A percentile compares a stretch with the other conserved stretches of the same genome.
These are phyloP conservation scores for Dendrocopos noguchii DNA, from an alignment of 2,113 vertebrate species.

Conservation along the genomic window DNA sequence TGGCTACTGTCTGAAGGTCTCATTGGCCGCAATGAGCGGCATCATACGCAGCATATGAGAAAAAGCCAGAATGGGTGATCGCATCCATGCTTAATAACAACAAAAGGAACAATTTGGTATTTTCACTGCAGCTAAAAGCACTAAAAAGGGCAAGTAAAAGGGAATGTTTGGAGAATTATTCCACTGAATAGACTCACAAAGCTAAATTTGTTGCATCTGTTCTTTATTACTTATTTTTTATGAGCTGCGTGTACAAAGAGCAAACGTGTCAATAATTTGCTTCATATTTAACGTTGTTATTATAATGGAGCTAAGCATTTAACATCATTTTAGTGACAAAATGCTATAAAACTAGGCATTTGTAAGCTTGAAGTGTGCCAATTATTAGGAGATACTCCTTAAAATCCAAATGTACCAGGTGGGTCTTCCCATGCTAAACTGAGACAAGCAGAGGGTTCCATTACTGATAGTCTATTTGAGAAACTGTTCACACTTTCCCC, in stretches of 20 bases:
- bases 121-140: conserved; percentile 45
- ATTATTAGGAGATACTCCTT: conserved; percentile 50
- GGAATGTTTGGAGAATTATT: conserved; percentile 37
- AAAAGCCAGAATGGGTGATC: conserved; percentile 28
- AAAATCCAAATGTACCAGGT: not conserved
- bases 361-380: conserved; percentile 9
- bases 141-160: not conserved
- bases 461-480: not conserved
- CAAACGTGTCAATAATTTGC: conserved; percentile 17
- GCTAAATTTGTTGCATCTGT: conserved; percentile 37
- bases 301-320: conserved; percentile 1
- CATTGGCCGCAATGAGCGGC: conserved; percentile 53
- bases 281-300: conserved; percentile 23
- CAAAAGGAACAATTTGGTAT: conserved; percentile 8
- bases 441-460: not conserved
- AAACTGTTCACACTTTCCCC: not conserved
- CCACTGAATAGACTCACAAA: conserved; percentile 13
- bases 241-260: conserved; percentile 24
- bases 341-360: not conserved
- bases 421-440: not conserved
- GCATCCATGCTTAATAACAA: not conserved
- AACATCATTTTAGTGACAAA: not conserved
- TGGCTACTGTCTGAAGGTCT: conserved; percentile 64
- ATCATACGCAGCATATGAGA: conserved; percentile 48
- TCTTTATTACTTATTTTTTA: conserved; percentile 56